These are phyloP conservation scores for Pantherophis guttatus DNA, from an alignment of 2,113 vertebrate genomes.

Conservation along the genomic window DNA sequence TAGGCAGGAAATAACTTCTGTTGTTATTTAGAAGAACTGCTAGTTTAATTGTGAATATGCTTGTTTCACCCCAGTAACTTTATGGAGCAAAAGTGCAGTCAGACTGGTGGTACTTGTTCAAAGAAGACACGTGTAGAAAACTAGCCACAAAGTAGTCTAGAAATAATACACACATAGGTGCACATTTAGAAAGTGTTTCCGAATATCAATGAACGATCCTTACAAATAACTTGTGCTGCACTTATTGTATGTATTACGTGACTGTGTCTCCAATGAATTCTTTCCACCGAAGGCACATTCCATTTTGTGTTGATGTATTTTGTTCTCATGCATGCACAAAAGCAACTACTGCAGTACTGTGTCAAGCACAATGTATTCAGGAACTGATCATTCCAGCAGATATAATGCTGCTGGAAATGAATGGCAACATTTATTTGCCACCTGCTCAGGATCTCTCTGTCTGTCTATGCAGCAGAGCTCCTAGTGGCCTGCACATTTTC, in stretches of 20 bases:
- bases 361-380: slow-evolving; percentile 62
- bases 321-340: slow-evolving; percentile 19
- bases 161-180: neutral
- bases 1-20: neutral
- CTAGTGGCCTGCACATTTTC: neutral
- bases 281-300: neutral
- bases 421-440: slow-evolving; percentile 30
- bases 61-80: neutral
- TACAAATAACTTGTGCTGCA: slow-evolving; percentile 1
- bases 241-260: slow-evolving; percentile 5
- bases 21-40: neutral
- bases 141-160: neutral
- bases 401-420: slow-evolving; percentile 32
- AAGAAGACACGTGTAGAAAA: neutral
- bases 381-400: neutral
- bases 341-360: slow-evolving; percentile 9
- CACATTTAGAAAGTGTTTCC: slow-evolving; percentile 1
- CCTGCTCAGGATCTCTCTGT: slow-evolving; percentile 47
- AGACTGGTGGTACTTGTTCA: neutral
- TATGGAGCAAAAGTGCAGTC: neutral
- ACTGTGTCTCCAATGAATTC: slow-evolving; percentile 22
- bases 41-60: neutral
- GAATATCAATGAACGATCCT: slow-evolving; percentile 21
- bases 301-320: slow-evolving; percentile 8
- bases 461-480: neutral